phyloP scores from a whole-genome alignment of 2,113 vertebrate species.

The Arizona elegans region DNA sequence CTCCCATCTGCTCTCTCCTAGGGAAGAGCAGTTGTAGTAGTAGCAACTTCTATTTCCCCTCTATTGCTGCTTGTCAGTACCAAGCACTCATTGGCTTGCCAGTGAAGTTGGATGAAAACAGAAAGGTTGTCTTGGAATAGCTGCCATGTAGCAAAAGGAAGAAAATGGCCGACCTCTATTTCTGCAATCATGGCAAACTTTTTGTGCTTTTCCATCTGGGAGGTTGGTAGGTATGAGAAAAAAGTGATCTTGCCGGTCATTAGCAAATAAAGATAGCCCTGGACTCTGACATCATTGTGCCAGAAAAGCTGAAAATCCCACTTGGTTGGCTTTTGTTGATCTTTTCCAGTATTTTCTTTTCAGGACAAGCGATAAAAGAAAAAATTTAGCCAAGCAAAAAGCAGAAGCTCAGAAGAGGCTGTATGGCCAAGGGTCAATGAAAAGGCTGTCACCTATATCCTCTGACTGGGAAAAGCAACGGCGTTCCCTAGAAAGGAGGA shows the following conservation, averaged over 20 bases:
- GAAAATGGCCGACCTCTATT: neutral
- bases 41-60: too few relatives aligned
- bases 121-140: neutral
- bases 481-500: slow-evolving; percentile 86
- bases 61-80: neutral
- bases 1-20: neutral
- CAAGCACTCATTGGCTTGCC: neutral
- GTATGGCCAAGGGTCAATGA: slow-evolving; percentile 89
- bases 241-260: neutral
- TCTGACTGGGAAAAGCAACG: slow-evolving; percentile 95
- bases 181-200: neutral
- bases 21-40: neutral
- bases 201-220: neutral
- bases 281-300: neutral
- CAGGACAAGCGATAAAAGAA: slow-evolving; percentile 95
- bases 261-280: neutral
- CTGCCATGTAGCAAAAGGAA: neutral
- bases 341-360: slow-evolving; percentile 29
- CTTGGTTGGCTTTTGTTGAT: neutral
- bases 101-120: neutral
- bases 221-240: neutral
- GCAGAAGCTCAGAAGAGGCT: slow-evolving; percentile 92
- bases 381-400: slow-evolving; percentile 94
- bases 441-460: slow-evolving; percentile 84
- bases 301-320: neutral